Conservation (phyloP, 2,113 vertebrate species). For the Penelope pileata region DNA sequence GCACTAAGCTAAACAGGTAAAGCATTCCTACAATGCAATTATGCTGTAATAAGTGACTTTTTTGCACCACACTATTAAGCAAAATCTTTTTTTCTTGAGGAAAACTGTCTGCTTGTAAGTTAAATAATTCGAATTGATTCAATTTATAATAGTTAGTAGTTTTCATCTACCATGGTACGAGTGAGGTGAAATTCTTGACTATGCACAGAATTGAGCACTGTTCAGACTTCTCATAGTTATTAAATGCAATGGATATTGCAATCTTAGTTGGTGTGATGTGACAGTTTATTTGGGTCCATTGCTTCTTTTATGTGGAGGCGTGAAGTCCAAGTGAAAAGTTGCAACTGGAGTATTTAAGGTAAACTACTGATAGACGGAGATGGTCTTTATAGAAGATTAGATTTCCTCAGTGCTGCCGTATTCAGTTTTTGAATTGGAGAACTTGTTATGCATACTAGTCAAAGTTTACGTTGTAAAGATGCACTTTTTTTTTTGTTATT, state of each 20-base stretch:
- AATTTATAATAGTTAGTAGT: neutral
- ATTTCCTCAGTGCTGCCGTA: neutral
- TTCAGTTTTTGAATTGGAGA: neutral
- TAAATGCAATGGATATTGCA: neutral
- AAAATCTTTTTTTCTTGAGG: neutral
- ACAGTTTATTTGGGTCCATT: neutral
- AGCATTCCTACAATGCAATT: neutral
- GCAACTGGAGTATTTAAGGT: neutral
- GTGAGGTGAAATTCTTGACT: neutral
- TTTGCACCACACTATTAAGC: neutral
- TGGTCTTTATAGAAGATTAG: neutral
- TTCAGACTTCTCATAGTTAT: neutral
- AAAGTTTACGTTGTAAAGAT: neutral
- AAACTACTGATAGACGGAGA: neutral
- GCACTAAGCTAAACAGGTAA: neutral
- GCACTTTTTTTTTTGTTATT: rapidly evolving
- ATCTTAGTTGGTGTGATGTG: neutral
- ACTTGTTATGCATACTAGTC: neutral
- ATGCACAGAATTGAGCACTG: neutral
- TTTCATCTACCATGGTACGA: neutral
- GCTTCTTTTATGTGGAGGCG: neutral
- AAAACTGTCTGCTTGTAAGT: neutral
- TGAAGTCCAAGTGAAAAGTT: neutral
- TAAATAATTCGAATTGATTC: neutral
- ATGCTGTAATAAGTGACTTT: neutral